Evolutionary conservation across 2,797 vertebrate species (phyloP).

Genomic region (Enteromius argenteus): DNA sequence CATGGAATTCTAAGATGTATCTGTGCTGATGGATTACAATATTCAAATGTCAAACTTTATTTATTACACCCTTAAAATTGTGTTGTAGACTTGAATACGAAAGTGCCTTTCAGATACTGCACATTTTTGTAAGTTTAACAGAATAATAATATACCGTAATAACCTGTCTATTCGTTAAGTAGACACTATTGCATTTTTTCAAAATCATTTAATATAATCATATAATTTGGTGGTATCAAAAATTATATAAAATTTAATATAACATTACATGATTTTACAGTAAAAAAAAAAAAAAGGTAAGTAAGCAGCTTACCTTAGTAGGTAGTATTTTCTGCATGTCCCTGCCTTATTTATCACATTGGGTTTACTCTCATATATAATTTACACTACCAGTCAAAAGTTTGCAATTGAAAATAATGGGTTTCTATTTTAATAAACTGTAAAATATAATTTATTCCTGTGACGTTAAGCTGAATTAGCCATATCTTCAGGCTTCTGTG

Average conservation of each 20-base stretch:
- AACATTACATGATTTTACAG: background rate
- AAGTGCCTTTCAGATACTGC: background rate
- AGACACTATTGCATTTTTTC: background rate
- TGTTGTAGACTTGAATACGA: background rate
- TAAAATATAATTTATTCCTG: too few relatives aligned
- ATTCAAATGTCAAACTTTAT: slow-evolving; percentile 13
- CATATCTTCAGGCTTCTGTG: too few relatives aligned
- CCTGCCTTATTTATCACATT: background rate
- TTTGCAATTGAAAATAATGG: too few relatives aligned
- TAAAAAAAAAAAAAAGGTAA: too few relatives aligned
- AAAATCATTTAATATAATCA: too few relatives aligned
- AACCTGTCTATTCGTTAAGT: background rate
- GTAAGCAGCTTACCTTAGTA: background rate
- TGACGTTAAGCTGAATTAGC: too few relatives aligned
- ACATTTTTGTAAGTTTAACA: background rate
- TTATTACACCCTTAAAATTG: background rate
- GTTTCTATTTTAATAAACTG: too few relatives aligned
- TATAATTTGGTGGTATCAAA: too few relatives aligned
- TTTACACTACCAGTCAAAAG: too few relatives aligned
- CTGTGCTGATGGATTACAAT: background rate
- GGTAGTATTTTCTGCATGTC: background rate
- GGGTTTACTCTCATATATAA: background rate
- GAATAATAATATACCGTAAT: background rate
- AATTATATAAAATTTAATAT: background rate
- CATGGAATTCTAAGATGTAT: slow-evolving; percentile 20